Evolutionary conservation across 2,888 invertebrate species (phyloP).

Genomic region (Nemapogon koenigi): DNA sequence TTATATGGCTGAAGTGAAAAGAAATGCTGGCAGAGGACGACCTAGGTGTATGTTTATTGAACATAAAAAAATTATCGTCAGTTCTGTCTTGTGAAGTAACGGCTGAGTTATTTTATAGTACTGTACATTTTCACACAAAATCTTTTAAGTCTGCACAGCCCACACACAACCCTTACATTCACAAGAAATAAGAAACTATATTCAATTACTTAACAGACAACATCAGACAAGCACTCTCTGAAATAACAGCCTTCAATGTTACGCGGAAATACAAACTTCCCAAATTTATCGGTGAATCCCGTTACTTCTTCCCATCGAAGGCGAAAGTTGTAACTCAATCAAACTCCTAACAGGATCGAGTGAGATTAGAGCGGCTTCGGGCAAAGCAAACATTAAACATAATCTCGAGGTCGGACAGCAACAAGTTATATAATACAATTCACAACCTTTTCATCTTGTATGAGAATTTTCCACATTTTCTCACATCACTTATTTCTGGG

Average conservation of each 20-base stretch:
- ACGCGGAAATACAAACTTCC: conserved; percentile 8
- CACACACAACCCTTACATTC: no score
- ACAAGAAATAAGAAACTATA: conserved; percentile 7
- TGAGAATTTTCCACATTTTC: no score
- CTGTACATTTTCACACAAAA: no score
- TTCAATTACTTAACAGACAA: conserved; percentile 6
- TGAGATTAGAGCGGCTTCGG: conserved; percentile 29
- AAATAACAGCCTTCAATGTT: conserved; percentile 2
- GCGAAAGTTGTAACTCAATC: conserved; percentile 35
- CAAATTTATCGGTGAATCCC: conserved; percentile 20
- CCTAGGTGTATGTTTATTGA: no score
- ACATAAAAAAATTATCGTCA: no score
- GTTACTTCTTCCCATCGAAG: conserved; percentile 15
- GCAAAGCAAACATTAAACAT: conserved; percentile 18
- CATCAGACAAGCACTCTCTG: background rate
- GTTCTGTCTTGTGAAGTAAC: no score
- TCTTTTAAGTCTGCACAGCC: no score
- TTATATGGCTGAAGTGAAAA: no score
- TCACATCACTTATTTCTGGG: no score
- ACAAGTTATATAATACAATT: conserved; percentile 29
- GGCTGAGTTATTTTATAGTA: no score
- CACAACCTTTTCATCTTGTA: no score
- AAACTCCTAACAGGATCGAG: conserved; percentile 36
- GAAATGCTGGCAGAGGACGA: no score
- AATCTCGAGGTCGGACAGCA: conserved; percentile 25